Percentiles rank a stretch among this genome's conserved stretches.
Conservation (phyloP, 1,140 invertebrate species). For the Orchestia grillus region DNA sequence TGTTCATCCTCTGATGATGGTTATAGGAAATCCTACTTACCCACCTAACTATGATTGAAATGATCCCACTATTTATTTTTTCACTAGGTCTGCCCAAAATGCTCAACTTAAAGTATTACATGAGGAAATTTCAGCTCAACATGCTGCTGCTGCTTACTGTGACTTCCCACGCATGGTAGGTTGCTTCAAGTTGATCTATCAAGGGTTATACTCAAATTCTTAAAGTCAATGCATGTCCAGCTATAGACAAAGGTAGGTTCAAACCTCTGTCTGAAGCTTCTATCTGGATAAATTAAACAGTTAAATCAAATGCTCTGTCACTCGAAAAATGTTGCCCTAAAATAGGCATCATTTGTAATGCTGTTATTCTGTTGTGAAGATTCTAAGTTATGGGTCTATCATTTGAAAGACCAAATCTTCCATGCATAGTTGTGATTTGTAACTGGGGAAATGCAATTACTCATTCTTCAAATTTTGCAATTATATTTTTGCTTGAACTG, state of each 20-base stretch:
- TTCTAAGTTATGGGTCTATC: too few relatives aligned
- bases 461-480: too few relatives aligned
- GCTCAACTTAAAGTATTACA: neutral
- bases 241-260: neutral
- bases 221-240: neutral
- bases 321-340: too few relatives aligned
- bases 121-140: neutral
- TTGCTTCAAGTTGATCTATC: neutral
- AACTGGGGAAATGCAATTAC: too few relatives aligned
- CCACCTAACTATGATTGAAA: neutral
- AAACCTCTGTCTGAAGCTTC: neutral
- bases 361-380: too few relatives aligned
- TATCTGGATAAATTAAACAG: neutral
- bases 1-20: neutral
- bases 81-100: neutral
- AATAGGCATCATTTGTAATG: too few relatives aligned
- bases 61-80: neutral
- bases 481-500: too few relatives aligned
- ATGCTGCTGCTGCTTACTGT: neutral
- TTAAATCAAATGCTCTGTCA: too few relatives aligned
- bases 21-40: neutral
- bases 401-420: too few relatives aligned
- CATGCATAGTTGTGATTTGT: too few relatives aligned
- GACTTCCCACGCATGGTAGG: neutral
- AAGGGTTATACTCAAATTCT: too few relatives aligned